Conservation (phyloP, 2,888 invertebrate genomes). For the Prosapia bicincta region DNA sequence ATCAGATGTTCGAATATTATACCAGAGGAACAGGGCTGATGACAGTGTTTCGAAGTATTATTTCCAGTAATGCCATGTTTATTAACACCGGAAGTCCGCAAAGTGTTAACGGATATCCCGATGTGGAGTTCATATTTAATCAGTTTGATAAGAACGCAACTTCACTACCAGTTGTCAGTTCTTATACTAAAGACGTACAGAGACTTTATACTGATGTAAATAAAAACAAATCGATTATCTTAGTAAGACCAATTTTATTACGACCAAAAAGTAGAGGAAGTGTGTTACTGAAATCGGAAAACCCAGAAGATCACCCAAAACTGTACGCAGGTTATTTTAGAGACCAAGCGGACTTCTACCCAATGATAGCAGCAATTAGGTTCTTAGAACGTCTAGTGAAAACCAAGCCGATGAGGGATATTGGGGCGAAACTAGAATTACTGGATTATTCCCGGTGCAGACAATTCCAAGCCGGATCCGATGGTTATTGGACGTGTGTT, state of each 20-base stretch:
- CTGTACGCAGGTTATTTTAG: slow-evolving; percentile 36
- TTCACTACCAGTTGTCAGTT: slow-evolving; percentile 43
- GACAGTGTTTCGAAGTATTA: slow-evolving; percentile 45
- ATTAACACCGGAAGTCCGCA: slow-evolving; percentile 34
- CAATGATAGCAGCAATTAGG: slow-evolving; percentile 35
- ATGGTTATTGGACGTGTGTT: slow-evolving; percentile 55
- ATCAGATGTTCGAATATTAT: slow-evolving; percentile 39
- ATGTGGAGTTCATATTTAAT: slow-evolving; percentile 42
- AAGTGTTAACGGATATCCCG: slow-evolving; percentile 31
- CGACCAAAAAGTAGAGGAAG: slow-evolving; percentile 37
- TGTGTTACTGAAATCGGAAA: slow-evolving; percentile 31
- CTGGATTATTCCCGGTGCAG: slow-evolving; percentile 55
- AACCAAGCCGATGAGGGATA: slow-evolving; percentile 37
- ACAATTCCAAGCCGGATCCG: slow-evolving; percentile 23
- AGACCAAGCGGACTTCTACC: slow-evolving; percentile 28
- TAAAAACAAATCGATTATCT: slow-evolving; percentile 58
- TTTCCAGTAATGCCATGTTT: slow-evolving; percentile 48
- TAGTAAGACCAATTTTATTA: slow-evolving; percentile 39
- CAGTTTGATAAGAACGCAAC: slow-evolving; percentile 37
- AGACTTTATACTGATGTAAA: slow-evolving; percentile 43
- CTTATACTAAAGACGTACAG: slow-evolving; percentile 47
- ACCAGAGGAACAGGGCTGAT: slow-evolving; percentile 39
- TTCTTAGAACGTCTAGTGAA: slow-evolving; percentile 38
- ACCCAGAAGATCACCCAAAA: slow-evolving; percentile 34
- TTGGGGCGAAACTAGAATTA: slow-evolving; percentile 47